phyloP scores from a whole-genome alignment of 1,140 invertebrate genomes.

The Trissolcus basalis region DNA sequence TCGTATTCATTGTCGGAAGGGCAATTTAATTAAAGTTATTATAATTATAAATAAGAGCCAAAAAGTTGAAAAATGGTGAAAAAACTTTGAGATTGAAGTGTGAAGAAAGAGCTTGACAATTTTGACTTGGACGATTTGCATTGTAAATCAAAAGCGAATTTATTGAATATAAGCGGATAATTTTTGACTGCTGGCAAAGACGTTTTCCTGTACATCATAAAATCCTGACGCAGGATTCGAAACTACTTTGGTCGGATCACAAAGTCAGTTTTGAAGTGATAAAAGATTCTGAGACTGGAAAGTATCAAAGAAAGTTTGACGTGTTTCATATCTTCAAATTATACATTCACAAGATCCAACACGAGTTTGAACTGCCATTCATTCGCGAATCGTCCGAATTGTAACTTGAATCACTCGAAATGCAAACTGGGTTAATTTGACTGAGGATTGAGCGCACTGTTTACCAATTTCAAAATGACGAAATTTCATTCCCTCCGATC shows the following conservation, averaged over 20 bases:
- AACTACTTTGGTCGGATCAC: slow-evolving; percentile 16
- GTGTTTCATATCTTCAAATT: slow-evolving; percentile 34
- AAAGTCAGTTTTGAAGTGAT: slow-evolving; percentile 42
- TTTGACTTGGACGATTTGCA: no score
- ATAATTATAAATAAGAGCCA: no score
- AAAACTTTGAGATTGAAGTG: no score
- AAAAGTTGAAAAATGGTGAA: no score
- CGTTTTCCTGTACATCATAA: slow-evolving; percentile 2
- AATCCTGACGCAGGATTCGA: slow-evolving; percentile 26
- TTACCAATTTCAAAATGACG: no score
- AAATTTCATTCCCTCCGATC: no score
- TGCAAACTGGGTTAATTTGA: not conserved
- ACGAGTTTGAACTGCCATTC: slow-evolving; percentile 10
- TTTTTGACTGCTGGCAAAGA: not conserved
- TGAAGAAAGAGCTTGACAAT: no score
- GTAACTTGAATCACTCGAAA: slow-evolving; percentile 1
- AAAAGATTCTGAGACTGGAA: slow-evolving; percentile 36
- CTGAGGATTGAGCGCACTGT: no score
- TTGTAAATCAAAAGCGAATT: not conserved
- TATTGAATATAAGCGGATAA: not conserved
- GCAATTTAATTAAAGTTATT: no score
- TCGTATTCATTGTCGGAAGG: no score
- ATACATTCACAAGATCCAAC: slow-evolving; percentile 38
- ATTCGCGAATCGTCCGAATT: slow-evolving; percentile 17
- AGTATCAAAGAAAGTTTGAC: slow-evolving; percentile 46